Evolutionary conservation across 2,113 vertebrate species (phyloP).

Genomic region (Ailuropoda melanoleuca): DNA sequence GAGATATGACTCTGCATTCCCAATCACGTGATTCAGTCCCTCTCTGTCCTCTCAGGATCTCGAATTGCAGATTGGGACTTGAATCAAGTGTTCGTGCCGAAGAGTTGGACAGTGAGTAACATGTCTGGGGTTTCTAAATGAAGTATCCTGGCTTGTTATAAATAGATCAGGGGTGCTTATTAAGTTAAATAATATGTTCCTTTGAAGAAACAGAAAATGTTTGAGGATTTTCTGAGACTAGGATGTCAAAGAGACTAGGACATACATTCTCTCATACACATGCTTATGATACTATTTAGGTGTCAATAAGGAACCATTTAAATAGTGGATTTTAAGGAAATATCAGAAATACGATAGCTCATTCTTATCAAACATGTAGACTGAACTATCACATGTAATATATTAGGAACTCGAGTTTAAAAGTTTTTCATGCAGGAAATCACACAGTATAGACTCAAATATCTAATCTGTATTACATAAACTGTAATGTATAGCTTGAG

Average conservation of each 20-base stretch:
- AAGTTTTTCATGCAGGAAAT: neutral
- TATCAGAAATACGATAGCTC: neutral
- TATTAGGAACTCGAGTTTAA: neutral
- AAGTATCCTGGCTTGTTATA: neutral
- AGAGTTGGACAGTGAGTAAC: slow-evolving; percentile 14
- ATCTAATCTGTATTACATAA: neutral
- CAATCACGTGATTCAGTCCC: neutral
- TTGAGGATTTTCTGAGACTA: neutral
- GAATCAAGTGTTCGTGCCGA: slow-evolving; percentile 7
- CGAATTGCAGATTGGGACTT: neutral
- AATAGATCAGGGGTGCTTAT: neutral
- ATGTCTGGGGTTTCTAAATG: slow-evolving; percentile 30
- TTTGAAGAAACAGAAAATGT: slow-evolving; percentile 16
- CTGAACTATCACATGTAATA: neutral
- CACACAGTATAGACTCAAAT: neutral
- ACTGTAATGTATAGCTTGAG: neutral
- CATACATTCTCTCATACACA: neutral
- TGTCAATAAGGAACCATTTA: neutral
- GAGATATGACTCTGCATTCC: slow-evolving; percentile 39
- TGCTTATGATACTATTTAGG: neutral
- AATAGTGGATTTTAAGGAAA: slow-evolving; percentile 10
- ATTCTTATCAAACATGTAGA: neutral
- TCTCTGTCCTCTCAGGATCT: neutral
- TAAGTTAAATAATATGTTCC: neutral
- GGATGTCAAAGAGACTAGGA: neutral